Conservation (phyloP, 2,888 invertebrate genomes). For the Hyposoter dolosus region DNA sequence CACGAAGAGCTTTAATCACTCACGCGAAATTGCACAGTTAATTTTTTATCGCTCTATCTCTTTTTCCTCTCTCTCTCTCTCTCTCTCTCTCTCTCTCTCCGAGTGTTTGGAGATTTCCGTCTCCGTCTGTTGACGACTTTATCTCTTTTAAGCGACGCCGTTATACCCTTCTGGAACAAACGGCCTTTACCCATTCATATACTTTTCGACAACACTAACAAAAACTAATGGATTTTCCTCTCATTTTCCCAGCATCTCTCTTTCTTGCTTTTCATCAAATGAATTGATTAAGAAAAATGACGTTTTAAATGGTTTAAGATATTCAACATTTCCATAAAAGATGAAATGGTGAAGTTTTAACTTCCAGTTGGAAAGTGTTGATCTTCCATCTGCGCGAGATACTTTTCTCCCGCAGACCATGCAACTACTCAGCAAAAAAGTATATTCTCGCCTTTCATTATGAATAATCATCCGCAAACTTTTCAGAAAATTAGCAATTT, state of each 20-base stretch:
- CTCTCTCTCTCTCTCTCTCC: neutral
- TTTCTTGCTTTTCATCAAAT: neutral
- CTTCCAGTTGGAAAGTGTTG: neutral
- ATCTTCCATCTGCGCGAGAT: neutral
- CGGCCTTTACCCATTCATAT: constrained; percentile 14
- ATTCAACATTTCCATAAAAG: neutral
- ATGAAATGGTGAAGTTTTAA: neutral
- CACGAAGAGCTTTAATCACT: constrained; percentile 43
- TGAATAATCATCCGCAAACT: neutral
- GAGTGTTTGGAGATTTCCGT: neutral
- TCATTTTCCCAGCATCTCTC: neutral
- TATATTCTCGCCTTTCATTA: neutral
- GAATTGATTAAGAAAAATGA: neutral
- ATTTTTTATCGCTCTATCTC: constrained; percentile 42
- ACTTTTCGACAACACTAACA: constrained; percentile 24
- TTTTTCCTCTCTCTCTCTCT: neutral
- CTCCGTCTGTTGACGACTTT: constrained; percentile 5
- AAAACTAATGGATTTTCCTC: constrained; percentile 29
- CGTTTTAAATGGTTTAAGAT: neutral
- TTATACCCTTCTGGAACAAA: constrained; percentile 18
- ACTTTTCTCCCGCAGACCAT: neutral
- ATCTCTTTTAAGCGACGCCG: neutral
- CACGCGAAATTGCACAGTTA: constrained; percentile 45
- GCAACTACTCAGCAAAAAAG: neutral
- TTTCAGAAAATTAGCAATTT: neutral